A percentile compares a stretch with the other conserved stretches of the same genome.
phyloP scores from a whole-genome alignment of 2,888 invertebrate species.

The Archips crataeganus region DNA sequence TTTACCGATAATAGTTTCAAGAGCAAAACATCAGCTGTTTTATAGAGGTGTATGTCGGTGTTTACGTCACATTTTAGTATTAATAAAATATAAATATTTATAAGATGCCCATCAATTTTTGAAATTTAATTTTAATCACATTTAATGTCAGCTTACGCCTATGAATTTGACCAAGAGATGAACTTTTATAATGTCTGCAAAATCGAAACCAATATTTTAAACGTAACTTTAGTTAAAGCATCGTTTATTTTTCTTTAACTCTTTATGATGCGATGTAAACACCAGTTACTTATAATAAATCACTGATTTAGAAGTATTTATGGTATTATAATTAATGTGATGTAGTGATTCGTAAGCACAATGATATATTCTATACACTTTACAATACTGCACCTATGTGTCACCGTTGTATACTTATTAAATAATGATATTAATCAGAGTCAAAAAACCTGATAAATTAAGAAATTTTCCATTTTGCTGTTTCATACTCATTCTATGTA shows the following conservation, averaged over 20 bases:
- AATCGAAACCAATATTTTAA: no score
- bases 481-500: constrained; percentile 47
- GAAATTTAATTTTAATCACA: no score
- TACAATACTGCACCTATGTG: constrained; percentile 48
- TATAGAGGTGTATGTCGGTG: not conserved
- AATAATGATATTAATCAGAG: constrained; percentile 61
- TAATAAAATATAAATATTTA: not conserved
- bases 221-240: no score
- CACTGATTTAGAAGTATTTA: constrained; percentile 8
- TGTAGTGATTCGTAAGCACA: constrained; percentile 41
- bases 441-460: constrained; percentile 76
- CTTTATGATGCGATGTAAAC: not conserved
- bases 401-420: constrained; percentile 45
- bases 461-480: constrained; percentile 51
- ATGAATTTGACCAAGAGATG: no score
- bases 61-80: not conserved
- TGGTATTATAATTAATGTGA: constrained; percentile 30
- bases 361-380: constrained; percentile 41
- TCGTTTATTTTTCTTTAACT: not conserved
- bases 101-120: no score
- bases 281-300: constrained; percentile 1
- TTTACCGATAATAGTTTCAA: not conserved
- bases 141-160: no score
- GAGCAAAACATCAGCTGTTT: not conserved
- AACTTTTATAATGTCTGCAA: no score